Conservation (phyloP, 2,888 invertebrate genomes). For the Agonopterix alstromeriana region DNA sequence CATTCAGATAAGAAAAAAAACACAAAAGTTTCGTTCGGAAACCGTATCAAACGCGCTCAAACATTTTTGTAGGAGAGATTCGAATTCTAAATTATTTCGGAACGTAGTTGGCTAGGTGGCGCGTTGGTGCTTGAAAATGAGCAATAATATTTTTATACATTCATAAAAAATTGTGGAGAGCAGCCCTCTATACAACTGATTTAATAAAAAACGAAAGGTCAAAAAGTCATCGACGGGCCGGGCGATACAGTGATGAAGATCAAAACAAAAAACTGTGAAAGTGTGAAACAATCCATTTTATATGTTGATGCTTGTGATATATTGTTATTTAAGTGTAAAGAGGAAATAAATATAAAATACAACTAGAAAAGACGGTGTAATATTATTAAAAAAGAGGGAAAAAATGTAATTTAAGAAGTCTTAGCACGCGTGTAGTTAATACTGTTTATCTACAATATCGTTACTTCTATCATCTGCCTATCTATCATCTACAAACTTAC, state of each 20-base stretch:
- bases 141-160: constrained; percentile 78
- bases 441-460: constrained; percentile 31
- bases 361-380: constrained; percentile 57
- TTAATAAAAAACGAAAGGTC: constrained; percentile 43
- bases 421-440: constrained; percentile 63
- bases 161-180: constrained; percentile 59
- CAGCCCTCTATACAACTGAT: constrained; percentile 38
- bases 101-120: constrained; percentile 69
- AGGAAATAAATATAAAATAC: constrained; percentile 62
- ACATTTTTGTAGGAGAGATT: constrained; percentile 56
- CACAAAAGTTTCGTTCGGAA: constrained; percentile 37
- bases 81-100: constrained; percentile 62
- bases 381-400: constrained; percentile 43
- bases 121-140: constrained; percentile 75
- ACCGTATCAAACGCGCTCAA: constrained; percentile 62
- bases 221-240: constrained; percentile 47
- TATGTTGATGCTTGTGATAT: constrained; percentile 76
- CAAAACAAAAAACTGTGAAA: constrained; percentile 5
- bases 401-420: constrained; percentile 46
- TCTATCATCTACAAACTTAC: constrained; percentile 41
- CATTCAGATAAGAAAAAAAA: constrained; percentile 20
- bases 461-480: constrained; percentile 23
- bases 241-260: constrained; percentile 7
- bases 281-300: constrained; percentile 43
- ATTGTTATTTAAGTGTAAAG: constrained; percentile 77